Evolutionary conservation across 1,140 invertebrate species (phyloP).

Genomic region (Caerostris darwini): DNA sequence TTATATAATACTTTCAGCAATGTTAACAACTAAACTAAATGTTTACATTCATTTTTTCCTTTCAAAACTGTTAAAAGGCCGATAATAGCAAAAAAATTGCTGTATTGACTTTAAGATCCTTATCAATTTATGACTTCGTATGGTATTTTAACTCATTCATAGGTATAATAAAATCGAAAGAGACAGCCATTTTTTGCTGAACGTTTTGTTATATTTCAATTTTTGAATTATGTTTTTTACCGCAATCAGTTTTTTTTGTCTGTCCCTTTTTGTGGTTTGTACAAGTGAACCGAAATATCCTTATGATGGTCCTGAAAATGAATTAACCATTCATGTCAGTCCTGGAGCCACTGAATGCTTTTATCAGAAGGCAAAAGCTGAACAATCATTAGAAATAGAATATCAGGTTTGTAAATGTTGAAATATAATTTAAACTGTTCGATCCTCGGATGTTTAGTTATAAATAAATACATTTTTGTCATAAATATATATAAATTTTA

Average conservation of each 20-base stretch:
- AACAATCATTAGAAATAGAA: constrained; percentile 87
- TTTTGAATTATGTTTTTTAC: constrained; percentile 9
- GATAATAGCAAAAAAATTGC: not conserved
- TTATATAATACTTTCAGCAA: no score
- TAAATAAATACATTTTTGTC: no score
- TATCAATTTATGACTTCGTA: constrained; percentile 17
- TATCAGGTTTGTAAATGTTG: constrained; percentile 85
- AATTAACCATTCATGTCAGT: constrained; percentile 88
- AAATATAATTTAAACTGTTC: no score
- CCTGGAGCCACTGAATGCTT: constrained; percentile 87
- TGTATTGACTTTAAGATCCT: not conserved
- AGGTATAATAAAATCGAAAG: no score
- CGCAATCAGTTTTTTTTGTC: not conserved
- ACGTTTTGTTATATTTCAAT: not conserved
- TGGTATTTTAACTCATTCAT: not conserved
- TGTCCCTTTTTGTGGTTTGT: not conserved
- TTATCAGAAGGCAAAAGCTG: constrained; percentile 85
- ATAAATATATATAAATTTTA: no score
- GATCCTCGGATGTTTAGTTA: no score
- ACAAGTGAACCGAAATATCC: constrained; percentile 22
- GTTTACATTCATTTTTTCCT: constrained; percentile 25
- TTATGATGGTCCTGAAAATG: constrained; percentile 80
- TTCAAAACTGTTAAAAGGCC: not conserved
- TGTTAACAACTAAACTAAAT: constrained; percentile 11
- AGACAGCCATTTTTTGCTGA: not conserved